A percentile compares a stretch with the other conserved stretches of the same genome.
Conservation (phyloP, 1,140 invertebrate genomes). For the Bathynomus jamesi region DNA sequence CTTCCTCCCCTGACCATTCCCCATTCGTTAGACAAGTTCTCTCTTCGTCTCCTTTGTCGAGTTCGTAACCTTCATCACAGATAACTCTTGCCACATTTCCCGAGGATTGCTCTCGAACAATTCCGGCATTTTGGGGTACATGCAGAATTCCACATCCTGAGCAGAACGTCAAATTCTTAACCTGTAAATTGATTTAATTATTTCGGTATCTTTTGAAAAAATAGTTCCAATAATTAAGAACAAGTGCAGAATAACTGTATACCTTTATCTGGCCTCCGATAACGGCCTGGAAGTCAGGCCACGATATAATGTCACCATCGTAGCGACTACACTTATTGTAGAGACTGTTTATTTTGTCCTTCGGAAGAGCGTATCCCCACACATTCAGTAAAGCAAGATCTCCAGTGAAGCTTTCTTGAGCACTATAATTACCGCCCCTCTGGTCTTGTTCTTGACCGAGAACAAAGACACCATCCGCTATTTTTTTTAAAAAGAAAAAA, state of each 20-base stretch:
- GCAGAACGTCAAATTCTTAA: slow-evolving; percentile 47
- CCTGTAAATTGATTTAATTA: slow-evolving; percentile 39
- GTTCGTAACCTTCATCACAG: slow-evolving; percentile 43
- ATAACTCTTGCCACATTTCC: slow-evolving; percentile 41
- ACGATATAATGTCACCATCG: slow-evolving; percentile 51
- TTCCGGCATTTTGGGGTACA: slow-evolving; percentile 38
- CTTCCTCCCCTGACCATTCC: slow-evolving; percentile 42
- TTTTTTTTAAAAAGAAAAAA: too few relatives aligned
- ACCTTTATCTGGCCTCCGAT: slow-evolving; percentile 45
- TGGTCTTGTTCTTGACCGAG: slow-evolving; percentile 64
- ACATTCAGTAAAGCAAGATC: slow-evolving; percentile 54
- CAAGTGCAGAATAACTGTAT: background rate
- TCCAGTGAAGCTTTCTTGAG: slow-evolving; percentile 58
- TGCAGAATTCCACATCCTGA: slow-evolving; percentile 48
- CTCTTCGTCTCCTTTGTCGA: slow-evolving; percentile 34
- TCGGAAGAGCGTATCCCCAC: slow-evolving; percentile 50
- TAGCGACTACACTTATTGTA: slow-evolving; percentile 49
- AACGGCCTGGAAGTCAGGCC: slow-evolving; percentile 53
- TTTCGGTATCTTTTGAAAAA: background rate
- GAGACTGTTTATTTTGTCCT: slow-evolving; percentile 45
- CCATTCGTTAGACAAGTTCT: slow-evolving; percentile 43
- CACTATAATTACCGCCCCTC: slow-evolving; percentile 55
- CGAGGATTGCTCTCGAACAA: background rate
- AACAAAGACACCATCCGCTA: slow-evolving; percentile 52
- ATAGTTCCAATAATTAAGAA: slow-evolving; percentile 2